Evolutionary conservation across 2,797 vertebrate species (phyloP).

Genomic region (Cacajao melanocephalus): DNA sequence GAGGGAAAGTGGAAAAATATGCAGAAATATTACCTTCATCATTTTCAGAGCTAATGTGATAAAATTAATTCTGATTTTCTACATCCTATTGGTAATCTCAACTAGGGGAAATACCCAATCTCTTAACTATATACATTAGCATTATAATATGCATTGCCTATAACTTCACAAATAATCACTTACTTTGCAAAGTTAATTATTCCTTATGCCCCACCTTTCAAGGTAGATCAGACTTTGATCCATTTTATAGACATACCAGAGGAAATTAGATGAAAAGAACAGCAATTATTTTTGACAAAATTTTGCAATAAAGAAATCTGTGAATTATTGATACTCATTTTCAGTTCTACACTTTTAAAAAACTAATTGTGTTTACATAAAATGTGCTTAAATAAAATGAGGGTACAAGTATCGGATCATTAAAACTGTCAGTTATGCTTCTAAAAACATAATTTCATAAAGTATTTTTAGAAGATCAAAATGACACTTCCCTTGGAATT

Average conservation of each 20-base stretch:
- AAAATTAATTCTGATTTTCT: slow-evolving; percentile 34
- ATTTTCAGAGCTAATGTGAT: not conserved
- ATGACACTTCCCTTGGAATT: not conserved
- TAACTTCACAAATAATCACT: not conserved
- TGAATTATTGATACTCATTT: not conserved
- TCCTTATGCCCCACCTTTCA: not conserved
- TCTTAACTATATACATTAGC: slow-evolving; percentile 11
- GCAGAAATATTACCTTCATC: not conserved
- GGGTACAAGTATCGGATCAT: not conserved
- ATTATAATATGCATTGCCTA: not conserved
- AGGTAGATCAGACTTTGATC: not conserved
- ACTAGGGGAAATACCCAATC: not conserved
- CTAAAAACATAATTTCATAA: not conserved
- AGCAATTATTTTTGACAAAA: not conserved
- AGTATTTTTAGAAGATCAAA: not conserved
- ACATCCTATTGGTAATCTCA: not conserved
- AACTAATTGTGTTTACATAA: not conserved
- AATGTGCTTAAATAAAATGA: not conserved
- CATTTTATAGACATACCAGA: not conserved
- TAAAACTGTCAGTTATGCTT: not conserved
- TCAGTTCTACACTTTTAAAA: not conserved
- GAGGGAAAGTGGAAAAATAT: not conserved
- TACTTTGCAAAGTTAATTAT: not conserved
- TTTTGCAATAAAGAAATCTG: not conserved
- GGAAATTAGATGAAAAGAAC: not conserved